Percentiles rank a stretch among this genome's conserved stretches.
Conservation (phyloP, 2,113 vertebrate genomes). For the Myodes glareolus region DNA sequence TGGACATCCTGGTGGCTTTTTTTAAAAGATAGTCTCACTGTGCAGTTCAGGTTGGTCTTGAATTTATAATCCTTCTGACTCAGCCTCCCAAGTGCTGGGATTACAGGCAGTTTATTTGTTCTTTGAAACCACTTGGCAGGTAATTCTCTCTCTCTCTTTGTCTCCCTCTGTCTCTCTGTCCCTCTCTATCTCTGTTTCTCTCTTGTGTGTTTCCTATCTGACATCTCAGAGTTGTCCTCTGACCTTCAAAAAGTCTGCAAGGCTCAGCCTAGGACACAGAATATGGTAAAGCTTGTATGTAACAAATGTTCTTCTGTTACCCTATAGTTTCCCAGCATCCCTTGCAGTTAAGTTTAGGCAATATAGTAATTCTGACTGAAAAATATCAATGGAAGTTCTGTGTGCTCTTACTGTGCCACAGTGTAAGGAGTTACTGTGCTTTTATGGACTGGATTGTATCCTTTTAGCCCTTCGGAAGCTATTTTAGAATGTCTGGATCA, state of each 20-base stretch:
- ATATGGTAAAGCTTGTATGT: not conserved
- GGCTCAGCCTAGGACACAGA: not conserved
- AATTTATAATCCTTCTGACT: not conserved
- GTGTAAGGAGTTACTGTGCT: not conserved
- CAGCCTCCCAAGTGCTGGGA: not conserved
- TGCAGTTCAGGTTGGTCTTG: not conserved
- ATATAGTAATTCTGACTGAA: not conserved
- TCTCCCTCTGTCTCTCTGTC: rapidly evolving
- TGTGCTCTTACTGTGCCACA: not conserved
- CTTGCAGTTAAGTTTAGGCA: slow-evolving; percentile 2
- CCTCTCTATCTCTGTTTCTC: not conserved
- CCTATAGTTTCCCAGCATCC: not conserved
- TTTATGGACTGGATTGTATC: not conserved
- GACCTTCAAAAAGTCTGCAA: not conserved
- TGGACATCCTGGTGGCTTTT: not conserved
- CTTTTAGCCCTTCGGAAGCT: not conserved
- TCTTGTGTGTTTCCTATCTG: not conserved
- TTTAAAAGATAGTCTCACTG: not conserved
- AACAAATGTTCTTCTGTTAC: not conserved
- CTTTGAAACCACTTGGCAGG: not conserved
- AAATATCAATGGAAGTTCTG: not conserved
- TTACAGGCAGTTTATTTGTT: not conserved
- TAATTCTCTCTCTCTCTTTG: rapidly evolving
- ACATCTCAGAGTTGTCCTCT: not conserved
- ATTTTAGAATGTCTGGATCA: not conserved